Conservation (phyloP, 1,140 invertebrate genomes). For the Solenopsis invicta region DNA sequence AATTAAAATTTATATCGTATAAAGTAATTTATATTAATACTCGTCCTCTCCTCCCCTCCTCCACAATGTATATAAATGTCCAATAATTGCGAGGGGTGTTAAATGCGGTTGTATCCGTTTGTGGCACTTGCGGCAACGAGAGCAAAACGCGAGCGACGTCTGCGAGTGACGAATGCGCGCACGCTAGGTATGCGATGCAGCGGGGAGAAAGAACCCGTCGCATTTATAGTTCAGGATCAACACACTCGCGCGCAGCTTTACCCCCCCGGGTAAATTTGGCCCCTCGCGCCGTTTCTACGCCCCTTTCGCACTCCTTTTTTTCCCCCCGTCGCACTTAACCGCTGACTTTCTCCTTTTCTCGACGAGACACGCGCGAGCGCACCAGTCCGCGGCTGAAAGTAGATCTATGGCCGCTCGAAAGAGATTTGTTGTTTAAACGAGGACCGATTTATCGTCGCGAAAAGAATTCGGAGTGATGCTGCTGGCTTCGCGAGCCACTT, state of each 20-base stretch:
- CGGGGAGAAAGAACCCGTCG: slow-evolving; percentile 69
- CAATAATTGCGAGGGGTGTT: no score
- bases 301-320: not conserved
- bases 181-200: slow-evolving; percentile 62
- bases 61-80: not conserved
- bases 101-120: not conserved
- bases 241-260: slow-evolving; percentile 63
- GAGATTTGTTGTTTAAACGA: slow-evolving; percentile 10
- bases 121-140: slow-evolving; percentile 27
- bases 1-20: not conserved
- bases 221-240: slow-evolving; percentile 82
- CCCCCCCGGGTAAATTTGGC: slow-evolving; percentile 59
- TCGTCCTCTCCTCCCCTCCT: not conserved
- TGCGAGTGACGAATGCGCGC: slow-evolving; percentile 28
- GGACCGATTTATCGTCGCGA: slow-evolving; percentile 17
- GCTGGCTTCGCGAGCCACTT: not conserved
- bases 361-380: not conserved
- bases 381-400: not conserved
- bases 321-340: not conserved
- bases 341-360: slow-evolving; percentile 27
- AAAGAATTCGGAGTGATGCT: not conserved
- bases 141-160: slow-evolving; percentile 40
- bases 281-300: not conserved
- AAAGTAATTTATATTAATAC: not conserved
- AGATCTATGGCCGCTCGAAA: slow-evolving; percentile 63